Evolutionary conservation across 2,797 vertebrate species (phyloP), one percentile per base, ranked within the genome.

Genomic region (Meda fulgida): DNA sequence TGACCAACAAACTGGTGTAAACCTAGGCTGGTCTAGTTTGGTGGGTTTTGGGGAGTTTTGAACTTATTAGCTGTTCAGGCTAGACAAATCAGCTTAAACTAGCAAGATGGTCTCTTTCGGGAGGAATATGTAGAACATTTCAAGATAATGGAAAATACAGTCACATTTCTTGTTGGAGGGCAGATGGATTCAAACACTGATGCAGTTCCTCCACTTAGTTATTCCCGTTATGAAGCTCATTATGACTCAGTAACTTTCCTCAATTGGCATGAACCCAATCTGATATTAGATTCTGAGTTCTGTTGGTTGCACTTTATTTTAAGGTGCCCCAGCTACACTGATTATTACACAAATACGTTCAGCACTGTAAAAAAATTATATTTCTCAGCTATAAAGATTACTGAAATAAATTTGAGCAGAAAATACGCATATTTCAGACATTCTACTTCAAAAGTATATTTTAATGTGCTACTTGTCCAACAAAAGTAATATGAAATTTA

Each of bases 231-330:
- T n/a, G n/a, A 43, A 43, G 55, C 76, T 43, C 40, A 19, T 60
- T 81, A 81, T 63, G 55, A 83, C 58, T 83, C 67, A 31, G 31
- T 58, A 31, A 65, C 60, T 7, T 65, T 8, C 14, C 0, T 65
- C 26, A 65, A 18, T 0, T 31, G 60, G 29, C 29, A 31, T 29
- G 6, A 31, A 29, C 18, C 6, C 26, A 31, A 7, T 31, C 60
- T 65, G 60, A 65, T 65, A 16, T 18, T 14, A 31, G 14, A 18
- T 18, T 31, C 5, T 16, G 26, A 63, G 26, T 16, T 29, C 6
- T 65, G 26, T 16, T 31, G 26, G 60, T 16, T 65, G 26, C 26
- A 31, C 60, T 65, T 65, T 31, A 65, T 65, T 65, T 65, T 7
- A 65, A 65, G 6, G 60, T 16, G 60, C 4, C 3, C 5, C 2